A percentile compares a stretch with the other conserved stretches of the same genome.
phyloP scores from a whole-genome alignment of 2,888 invertebrate species.

The Catocala fraxini region DNA sequence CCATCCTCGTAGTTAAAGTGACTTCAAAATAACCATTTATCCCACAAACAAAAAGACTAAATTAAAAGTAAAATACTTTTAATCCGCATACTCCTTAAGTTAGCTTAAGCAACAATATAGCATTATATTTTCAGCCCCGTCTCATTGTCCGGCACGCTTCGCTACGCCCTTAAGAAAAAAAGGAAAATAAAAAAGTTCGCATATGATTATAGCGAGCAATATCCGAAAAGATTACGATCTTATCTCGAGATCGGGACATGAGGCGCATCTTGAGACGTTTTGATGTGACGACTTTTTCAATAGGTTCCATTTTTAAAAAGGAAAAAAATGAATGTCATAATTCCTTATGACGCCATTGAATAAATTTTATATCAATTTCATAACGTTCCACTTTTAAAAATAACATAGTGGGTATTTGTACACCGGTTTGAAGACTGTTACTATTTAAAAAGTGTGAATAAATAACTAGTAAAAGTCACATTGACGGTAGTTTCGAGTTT shows the following conservation, averaged over 20 bases:
- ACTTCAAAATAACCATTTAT: background rate
- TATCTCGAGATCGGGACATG: slow-evolving; percentile 82
- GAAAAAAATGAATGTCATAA: background rate
- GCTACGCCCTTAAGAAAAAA: slow-evolving; percentile 70
- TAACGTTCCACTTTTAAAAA: background rate
- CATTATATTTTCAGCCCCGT: slow-evolving; percentile 69
- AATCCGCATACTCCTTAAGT: slow-evolving; percentile 43
- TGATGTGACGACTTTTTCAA: slow-evolving; percentile 66
- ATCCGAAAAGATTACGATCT: slow-evolving; percentile 86
- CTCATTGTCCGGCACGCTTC: slow-evolving; percentile 77
- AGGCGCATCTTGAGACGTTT: slow-evolving; percentile 72
- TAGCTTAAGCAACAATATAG: slow-evolving; percentile 53
- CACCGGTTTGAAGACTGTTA: no score
- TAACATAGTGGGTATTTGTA: no score
- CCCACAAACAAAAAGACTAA: slow-evolving; percentile 21
- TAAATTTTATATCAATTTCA: background rate
- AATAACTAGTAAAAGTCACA: no score
- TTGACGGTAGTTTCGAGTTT: slow-evolving; percentile 2
- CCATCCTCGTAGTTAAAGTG: no score
- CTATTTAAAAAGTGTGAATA: no score
- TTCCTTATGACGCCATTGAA: background rate
- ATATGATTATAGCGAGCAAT: slow-evolving; percentile 87
- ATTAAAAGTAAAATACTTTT: slow-evolving; percentile 37
- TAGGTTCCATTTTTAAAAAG: background rate
- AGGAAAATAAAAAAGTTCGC: slow-evolving; percentile 69